phyloP scores from a whole-genome alignment of 2,888 invertebrate genomes.

The Plagodis dolabraria region DNA sequence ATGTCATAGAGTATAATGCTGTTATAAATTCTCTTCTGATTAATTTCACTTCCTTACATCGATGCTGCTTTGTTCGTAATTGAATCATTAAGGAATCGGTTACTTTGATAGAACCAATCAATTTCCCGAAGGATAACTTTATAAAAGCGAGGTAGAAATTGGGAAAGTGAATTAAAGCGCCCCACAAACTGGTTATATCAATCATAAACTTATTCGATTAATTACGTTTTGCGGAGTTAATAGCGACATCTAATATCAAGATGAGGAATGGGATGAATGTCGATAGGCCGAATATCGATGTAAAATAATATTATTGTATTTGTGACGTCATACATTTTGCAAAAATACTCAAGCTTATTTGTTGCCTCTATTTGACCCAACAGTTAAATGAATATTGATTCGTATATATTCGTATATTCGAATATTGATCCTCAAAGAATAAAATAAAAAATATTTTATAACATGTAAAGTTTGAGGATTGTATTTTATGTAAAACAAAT shows the following conservation, averaged over 20 bases:
- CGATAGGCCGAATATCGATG: slow-evolving; percentile 14
- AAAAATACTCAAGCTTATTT: too few species aligned
- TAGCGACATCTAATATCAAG: slow-evolving; percentile 83
- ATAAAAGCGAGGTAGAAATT: slow-evolving; percentile 78
- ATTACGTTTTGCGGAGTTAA: slow-evolving; percentile 86
- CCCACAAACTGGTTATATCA: slow-evolving; percentile 85
- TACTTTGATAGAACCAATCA: slow-evolving; percentile 73
- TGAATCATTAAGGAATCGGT: slow-evolving; percentile 73
- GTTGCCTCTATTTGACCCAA: too few species aligned
- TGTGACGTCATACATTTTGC: background rate
- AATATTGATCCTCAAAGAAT: too few species aligned
- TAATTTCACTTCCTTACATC: slow-evolving; percentile 46
- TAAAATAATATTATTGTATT: background rate
- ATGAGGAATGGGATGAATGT: slow-evolving; percentile 56
- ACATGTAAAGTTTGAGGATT: too few species aligned
- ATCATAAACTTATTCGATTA: slow-evolving; percentile 86
- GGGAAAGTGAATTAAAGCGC: slow-evolving; percentile 83
- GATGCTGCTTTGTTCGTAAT: slow-evolving; percentile 51
- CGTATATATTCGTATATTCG: too few species aligned
- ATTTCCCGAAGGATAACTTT: slow-evolving; percentile 80
- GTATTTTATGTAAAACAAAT: too few species aligned
- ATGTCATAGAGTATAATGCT: slow-evolving; percentile 32
- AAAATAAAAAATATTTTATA: too few species aligned
- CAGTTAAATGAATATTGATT: too few species aligned
- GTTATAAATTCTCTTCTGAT: slow-evolving; percentile 54